Evolutionary conservation across 2,888 invertebrate species (phyloP).

Genomic region (Campaea margaritaria): DNA sequence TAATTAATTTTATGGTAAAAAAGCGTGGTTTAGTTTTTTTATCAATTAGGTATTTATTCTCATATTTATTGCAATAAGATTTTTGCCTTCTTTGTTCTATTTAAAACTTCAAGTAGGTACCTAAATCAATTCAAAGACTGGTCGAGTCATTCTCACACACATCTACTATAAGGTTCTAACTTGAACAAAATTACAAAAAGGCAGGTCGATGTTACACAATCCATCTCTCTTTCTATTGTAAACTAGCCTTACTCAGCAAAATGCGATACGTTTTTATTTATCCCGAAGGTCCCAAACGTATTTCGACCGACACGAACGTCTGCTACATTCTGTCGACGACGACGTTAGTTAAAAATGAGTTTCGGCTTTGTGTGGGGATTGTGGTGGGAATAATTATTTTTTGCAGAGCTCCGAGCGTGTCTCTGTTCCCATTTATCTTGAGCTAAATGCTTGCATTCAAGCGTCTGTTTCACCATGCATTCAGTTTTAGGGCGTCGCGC

Average conservation of each 20-base stretch:
- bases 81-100: too few relatives aligned
- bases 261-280: constrained; percentile 33
- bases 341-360: constrained; percentile 61
- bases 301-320: constrained; percentile 41
- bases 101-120: too few relatives aligned
- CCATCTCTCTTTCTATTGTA: constrained; percentile 32
- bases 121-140: constrained; percentile 20
- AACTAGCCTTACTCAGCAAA: constrained; percentile 30
- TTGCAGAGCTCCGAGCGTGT: constrained; percentile 55
- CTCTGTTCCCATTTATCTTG: constrained; percentile 64
- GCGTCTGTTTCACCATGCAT: constrained; percentile 56
- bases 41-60: too few relatives aligned
- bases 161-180: not conserved
- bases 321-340: constrained; percentile 54
- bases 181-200: constrained; percentile 30
- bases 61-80: too few relatives aligned
- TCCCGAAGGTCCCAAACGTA: constrained; percentile 35
- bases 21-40: too few relatives aligned
- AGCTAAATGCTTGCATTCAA: constrained; percentile 66
- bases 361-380: constrained; percentile 62
- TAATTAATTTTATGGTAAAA: too few relatives aligned
- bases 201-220: constrained; percentile 24
- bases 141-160: constrained; percentile 5
- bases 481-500: constrained; percentile 49
- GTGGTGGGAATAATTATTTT: constrained; percentile 67